Evolutionary conservation across 2,113 vertebrate species (phyloP).

Genomic region (Rafetus swinhoei): DNA sequence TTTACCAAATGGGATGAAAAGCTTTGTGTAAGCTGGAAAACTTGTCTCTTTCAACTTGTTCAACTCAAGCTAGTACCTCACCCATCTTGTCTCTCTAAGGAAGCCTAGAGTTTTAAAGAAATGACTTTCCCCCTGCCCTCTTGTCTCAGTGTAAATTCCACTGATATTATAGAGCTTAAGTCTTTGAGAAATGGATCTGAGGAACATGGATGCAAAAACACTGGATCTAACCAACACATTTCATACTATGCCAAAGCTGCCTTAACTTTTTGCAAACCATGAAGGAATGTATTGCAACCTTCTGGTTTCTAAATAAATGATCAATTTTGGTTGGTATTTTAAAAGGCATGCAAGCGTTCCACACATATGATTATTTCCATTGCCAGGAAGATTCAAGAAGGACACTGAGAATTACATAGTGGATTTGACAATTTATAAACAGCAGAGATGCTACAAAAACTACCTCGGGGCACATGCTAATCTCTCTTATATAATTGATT

Average conservation of each 20-base stretch:
- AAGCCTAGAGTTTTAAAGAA: not conserved
- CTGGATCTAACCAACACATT: not conserved
- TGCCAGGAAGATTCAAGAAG: not conserved
- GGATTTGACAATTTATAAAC: slow-evolving; percentile 20
- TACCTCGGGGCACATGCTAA: slow-evolving; percentile 54
- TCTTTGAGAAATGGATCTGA: not conserved
- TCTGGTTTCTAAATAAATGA: not conserved
- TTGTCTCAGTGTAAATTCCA: slow-evolving; percentile 28
- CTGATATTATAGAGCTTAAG: not conserved
- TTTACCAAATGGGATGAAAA: not conserved
- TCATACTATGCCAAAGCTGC: accelerated
- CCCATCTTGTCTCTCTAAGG: not conserved
- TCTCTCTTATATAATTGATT: slow-evolving; percentile 55
- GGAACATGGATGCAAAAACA: not conserved
- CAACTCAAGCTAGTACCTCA: not conserved
- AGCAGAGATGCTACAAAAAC: slow-evolving; percentile 24
- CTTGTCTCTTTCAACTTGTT: not conserved
- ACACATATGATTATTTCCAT: not conserved
- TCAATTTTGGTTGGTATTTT: not conserved
- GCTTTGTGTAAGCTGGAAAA: not conserved
- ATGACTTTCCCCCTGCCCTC: not conserved
- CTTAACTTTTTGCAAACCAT: not conserved
- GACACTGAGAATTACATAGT: slow-evolving; percentile 22
- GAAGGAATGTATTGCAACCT: not conserved
- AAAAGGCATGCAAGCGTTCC: slow-evolving; percentile 13